These are phyloP conservation scores for Micronycteris hirsuta DNA, from an alignment of 2,113 vertebrate species.

Conservation along the genomic window DNA sequence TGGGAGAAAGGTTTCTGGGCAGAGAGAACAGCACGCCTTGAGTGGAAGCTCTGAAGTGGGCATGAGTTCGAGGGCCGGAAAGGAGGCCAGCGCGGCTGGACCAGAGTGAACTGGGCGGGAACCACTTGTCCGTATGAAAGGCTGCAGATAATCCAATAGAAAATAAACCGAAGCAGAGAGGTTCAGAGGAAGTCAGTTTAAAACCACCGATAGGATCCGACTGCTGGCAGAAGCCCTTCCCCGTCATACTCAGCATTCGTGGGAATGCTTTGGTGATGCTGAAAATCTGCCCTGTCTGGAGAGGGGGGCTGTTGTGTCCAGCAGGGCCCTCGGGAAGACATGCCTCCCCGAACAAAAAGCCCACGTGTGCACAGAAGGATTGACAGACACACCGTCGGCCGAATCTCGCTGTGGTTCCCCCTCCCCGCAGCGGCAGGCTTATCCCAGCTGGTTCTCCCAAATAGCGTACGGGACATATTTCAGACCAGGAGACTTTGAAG, in stretches of 20 bases:
- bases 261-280: neutral
- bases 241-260: too few species aligned
- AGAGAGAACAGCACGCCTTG: neutral
- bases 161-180: neutral
- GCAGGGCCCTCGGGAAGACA: neutral
- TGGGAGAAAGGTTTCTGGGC: neutral
- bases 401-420: neutral
- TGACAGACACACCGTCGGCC: neutral
- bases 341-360: neutral
- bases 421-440: neutral
- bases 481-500: conserved; percentile 80
- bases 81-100: neutral
- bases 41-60: neutral
- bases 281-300: neutral
- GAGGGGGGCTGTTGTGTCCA: too few species aligned
- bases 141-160: neutral
- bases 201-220: neutral
- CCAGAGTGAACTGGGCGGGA: neutral
- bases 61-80: neutral
- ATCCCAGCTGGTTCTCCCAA: conserved; percentile 52
- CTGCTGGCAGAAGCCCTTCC: neutral
- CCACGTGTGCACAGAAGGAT: neutral
- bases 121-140: neutral
- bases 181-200: neutral
- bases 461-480: conserved; percentile 72